Base-by-base conservation (phyloP, 2,888 invertebrate species). In the Troides oblongomaculatus region DNA sequence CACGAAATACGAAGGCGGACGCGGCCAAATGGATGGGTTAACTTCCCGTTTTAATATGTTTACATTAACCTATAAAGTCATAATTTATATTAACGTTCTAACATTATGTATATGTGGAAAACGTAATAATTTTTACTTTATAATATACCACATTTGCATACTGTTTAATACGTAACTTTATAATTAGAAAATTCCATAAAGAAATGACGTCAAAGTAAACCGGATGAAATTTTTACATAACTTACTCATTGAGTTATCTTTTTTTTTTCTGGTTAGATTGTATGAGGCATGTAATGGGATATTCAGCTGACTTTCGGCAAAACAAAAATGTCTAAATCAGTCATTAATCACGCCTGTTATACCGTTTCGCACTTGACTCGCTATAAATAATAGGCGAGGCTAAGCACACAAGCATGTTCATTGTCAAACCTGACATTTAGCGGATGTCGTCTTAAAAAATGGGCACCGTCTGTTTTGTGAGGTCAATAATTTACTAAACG, bases 281-380 rank as follows among this genome's bases (percentile, higher is more conserved):
- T 68, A 58, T 25, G 46, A 67, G 67, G 39, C 25, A 30, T 30
- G 59, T 36, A 53, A 18, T 69, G 39, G 57, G 57, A 21, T 64
- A 50, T 65, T 69, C 64, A 25, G 21, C 7, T 23, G 56, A 60
- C 23, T 25, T 23, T 18, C 21, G 53, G 14, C 43, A 30, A 66
- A 71, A 74, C 71, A 70, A 72, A 72, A 71, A 68, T 64, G 69
- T 53, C 56, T 57, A 64, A 69, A 50, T 50, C 36, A 46, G 61
- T 66, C 71, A 72, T 72, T 72, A 71, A 71, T 72, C 72, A 72
- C 30, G 36, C 50, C 64, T 62, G 71, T 72, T 71, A 69, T 69
- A 71, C 62, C 64, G 70, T 72, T 72, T 72, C 58, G 61, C 63
- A 64, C 64, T 68, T 56, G 66, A 50, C 60, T 57, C 23, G 62